phyloP scores from a whole-genome alignment of 2,888 invertebrate genomes.

The Macrophya annulata region DNA sequence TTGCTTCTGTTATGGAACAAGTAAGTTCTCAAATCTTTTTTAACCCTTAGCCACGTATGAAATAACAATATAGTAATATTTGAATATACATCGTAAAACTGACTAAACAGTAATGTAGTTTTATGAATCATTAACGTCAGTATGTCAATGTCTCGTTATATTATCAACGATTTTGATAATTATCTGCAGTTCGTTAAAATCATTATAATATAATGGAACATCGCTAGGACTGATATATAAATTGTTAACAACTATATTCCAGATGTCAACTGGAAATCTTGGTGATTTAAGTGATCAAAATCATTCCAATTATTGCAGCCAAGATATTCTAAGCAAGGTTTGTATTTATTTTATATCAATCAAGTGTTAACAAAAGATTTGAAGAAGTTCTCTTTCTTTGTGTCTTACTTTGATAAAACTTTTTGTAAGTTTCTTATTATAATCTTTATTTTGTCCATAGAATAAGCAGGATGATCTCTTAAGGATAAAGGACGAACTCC shows the following conservation, averaged over 20 bases:
- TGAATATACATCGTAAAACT: too few species aligned
- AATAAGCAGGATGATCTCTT: conserved; percentile 62
- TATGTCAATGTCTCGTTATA: neutral
- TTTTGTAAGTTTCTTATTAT: conserved; percentile 35
- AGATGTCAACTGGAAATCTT: conserved; percentile 36
- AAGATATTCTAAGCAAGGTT: conserved; percentile 28
- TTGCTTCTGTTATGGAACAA: conserved; percentile 66
- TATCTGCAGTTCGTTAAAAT: neutral
- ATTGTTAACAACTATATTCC: conserved; percentile 1
- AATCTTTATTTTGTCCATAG: conserved; percentile 57
- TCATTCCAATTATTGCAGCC: neutral
- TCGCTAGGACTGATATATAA: neutral
- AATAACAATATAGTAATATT: too few species aligned
- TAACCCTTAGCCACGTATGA: too few species aligned
- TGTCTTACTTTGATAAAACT: conserved; percentile 1
- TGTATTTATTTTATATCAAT: neutral
- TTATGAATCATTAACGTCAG: neutral
- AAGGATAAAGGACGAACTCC: conserved; percentile 67
- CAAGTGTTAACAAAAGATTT: neutral
- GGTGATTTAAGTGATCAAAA: neutral
- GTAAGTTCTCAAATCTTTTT: too few species aligned
- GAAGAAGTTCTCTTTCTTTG: neutral
- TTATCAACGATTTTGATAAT: neutral
- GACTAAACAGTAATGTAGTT: neutral
- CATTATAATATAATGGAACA: neutral